Evolutionary conservation across 2,113 vertebrate genomes (phyloP), one percentile per base, ranked within the genome.

Genomic region (Eonycteris spelaea): DNA sequence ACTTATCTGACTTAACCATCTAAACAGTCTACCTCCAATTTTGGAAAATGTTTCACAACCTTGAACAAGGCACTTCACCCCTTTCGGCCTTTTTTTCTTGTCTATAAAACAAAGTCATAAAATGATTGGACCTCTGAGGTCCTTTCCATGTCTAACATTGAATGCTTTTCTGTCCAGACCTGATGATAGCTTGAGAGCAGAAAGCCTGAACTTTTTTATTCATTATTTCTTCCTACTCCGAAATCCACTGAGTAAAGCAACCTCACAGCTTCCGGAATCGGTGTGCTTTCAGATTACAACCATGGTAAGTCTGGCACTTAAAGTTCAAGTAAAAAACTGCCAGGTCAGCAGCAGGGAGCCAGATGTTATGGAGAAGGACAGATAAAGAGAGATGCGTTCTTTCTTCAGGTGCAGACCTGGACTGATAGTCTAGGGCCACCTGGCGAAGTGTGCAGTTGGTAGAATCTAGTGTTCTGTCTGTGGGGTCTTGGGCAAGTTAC

Each of bases 191-290:
- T 87, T 57, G 67, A 43, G 88, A 94, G 67, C 40, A 92, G 38
- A 68, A 96, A 97, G 75, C 71, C 40, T 95, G 61, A 79, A 38
- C 67, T 40, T 61, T 78, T 55, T 43, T 21, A 55, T 61, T 80
- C 85, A 71, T 80, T 79, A 28, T 51, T 57, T 84, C 92, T 94
- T 73, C 79, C 43, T 18, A 48, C 61, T 96, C 90, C 80, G 87
- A 35, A 96, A 94, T 73, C 67, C 35, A 91, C 82, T 22, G 45
- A 78, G 61, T 68, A 48, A 74, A 90, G 87, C 74, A 94, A 51
- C 71, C 94, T 96, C 86, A 93, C 75, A 63, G 96, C 96, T 96
- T 96, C 94, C 91, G 92, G 96, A 94, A 92, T 75, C 77, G 19
- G 85, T 82, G 7, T 94, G 97, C 93, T 77, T 97, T 96, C 93